Conservation (phyloP, 2,113 vertebrate genomes). For the Tor tambroides region DNA sequence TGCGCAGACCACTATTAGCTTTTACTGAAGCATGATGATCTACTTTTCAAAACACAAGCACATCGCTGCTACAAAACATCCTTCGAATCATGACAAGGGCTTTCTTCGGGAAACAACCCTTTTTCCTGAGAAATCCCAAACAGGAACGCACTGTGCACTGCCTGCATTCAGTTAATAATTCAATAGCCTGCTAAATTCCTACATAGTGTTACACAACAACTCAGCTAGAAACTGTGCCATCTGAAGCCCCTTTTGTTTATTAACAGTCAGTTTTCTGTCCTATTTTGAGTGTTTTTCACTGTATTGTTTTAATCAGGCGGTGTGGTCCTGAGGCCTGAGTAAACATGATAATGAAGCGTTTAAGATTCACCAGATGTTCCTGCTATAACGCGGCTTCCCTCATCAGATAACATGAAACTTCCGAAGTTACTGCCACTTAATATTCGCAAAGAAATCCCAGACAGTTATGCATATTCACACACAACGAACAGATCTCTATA, state of each 20-base stretch:
- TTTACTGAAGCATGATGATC: constrained; percentile 41
- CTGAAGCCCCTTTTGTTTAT: not conserved
- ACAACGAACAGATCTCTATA: not conserved
- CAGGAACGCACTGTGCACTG: not conserved
- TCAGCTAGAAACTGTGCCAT: constrained; percentile 7
- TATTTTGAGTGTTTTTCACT: not conserved
- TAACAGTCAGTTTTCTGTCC: not conserved
- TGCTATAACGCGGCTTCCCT: constrained; percentile 19
- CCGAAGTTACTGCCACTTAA: not conserved
- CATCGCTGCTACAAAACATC: not conserved
- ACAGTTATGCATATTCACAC: constrained; percentile 13
- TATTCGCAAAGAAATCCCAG: not conserved
- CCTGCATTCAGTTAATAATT: constrained; percentile 51
- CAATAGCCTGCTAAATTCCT: constrained; percentile 43
- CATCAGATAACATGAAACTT: constrained; percentile 33
- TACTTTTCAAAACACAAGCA: constrained; percentile 34
- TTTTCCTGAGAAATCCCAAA: constrained; percentile 27
- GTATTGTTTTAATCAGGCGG: not conserved
- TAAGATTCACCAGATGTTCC: constrained; percentile 48
- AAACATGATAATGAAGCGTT: not conserved
- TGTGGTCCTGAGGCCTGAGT: constrained; percentile 5
- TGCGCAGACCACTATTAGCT: constrained; percentile 42
- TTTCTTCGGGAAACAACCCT: not conserved
- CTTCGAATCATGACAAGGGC: not conserved
- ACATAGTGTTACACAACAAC: constrained; percentile 42